These are phyloP conservation scores for Bufotes viridis DNA, from an alignment of 2,797 vertebrate species.

Conservation along the genomic window DNA sequence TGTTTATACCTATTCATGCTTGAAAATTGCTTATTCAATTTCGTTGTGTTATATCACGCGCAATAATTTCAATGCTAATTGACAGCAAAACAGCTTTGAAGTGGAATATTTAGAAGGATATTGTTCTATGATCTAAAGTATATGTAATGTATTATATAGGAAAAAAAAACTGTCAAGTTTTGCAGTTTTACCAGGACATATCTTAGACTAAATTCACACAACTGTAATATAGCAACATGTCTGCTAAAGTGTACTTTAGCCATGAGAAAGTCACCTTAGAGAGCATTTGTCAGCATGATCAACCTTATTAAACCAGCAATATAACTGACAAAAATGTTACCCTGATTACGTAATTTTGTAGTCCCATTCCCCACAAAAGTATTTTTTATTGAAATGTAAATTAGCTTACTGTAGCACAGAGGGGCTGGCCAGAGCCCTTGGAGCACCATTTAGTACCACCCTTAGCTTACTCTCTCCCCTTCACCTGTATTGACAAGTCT, in stretches of 20 bases:
- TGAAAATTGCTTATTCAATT: constrained; percentile 48
- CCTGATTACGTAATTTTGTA: too few relatives aligned
- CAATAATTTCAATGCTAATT: constrained; percentile 19
- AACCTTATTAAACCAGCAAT: too few relatives aligned
- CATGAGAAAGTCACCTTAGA: too few relatives aligned
- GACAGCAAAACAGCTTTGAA: constrained; percentile 14
- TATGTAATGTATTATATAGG: neutral
- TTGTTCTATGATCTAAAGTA: neutral
- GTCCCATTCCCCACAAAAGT: too few relatives aligned
- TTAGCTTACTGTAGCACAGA: too few relatives aligned
- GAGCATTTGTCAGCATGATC: too few relatives aligned
- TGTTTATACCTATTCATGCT: constrained; percentile 46
- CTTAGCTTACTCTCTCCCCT: too few relatives aligned
- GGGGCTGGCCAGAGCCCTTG: too few relatives aligned
- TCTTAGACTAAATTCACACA: neutral
- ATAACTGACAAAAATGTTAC: too few relatives aligned
- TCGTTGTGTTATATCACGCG: constrained; percentile 26
- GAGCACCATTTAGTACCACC: too few relatives aligned
- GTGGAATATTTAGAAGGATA: neutral
- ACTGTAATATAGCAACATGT: neutral
- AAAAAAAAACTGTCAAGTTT: neutral
- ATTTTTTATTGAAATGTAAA: too few relatives aligned
- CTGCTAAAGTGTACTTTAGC: neutral
- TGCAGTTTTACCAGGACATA: neutral
- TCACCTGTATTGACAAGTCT: too few relatives aligned